Conservation (phyloP, 2,113 vertebrate genomes). For the Poecilia latipinna region DNA sequence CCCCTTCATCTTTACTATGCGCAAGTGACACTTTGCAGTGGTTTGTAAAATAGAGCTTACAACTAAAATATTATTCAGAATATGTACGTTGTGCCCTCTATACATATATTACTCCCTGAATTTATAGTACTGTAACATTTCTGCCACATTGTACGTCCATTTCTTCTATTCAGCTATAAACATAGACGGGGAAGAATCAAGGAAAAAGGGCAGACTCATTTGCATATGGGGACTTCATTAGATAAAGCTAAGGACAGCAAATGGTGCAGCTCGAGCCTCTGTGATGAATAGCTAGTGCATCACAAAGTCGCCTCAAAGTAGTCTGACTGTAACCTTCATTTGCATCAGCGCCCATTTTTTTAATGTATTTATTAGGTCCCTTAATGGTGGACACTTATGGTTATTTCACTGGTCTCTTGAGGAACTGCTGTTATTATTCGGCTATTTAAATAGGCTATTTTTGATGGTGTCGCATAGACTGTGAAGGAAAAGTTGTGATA, state of each 20-base stretch:
- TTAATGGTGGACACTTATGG: slow-evolving; percentile 83
- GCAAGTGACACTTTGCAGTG: neutral
- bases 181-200: slow-evolving; percentile 81
- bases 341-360: slow-evolving; percentile 85
- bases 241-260: slow-evolving; percentile 97
- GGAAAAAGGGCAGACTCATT: slow-evolving; percentile 96
- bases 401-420: slow-evolving; percentile 80
- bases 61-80: slow-evolving; percentile 27
- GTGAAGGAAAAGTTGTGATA: slow-evolving; percentile 48
- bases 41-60: neutral
- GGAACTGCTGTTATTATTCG: slow-evolving; percentile 77
- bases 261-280: slow-evolving; percentile 91
- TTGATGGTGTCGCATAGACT: slow-evolving; percentile 71
- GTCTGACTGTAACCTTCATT: slow-evolving; percentile 94
- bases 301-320: slow-evolving; percentile 92
- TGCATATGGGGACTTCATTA: slow-evolving; percentile 99
- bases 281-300: slow-evolving; percentile 98
- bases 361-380: slow-evolving; percentile 80
- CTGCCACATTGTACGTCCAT: slow-evolving; percentile 54
- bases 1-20: neutral
- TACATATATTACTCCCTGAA: slow-evolving; percentile 64
- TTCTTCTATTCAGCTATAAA: slow-evolving; percentile 88
- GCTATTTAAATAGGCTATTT: slow-evolving; percentile 81
- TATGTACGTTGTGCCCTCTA: slow-evolving; percentile 51
- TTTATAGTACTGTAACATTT: slow-evolving; percentile 56